Base-by-base conservation (phyloP, 2,797 vertebrate species). In the Pteropus rufus region DNA sequence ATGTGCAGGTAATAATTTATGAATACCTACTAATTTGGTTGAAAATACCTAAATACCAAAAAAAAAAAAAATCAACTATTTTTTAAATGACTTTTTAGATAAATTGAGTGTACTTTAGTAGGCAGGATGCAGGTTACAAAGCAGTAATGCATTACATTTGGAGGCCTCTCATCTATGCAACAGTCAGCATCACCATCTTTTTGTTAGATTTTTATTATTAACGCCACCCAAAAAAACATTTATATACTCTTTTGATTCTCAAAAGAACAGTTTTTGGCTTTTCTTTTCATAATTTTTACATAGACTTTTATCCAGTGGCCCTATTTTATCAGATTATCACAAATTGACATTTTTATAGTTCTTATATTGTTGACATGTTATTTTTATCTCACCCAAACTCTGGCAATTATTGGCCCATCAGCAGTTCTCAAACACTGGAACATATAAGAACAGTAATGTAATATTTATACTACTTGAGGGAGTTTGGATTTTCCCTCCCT, bases 401-500 rank as follows among this genome's bases (percentile, higher is more conserved):
- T 95, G 93, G 31, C 69, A 72, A 93, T 82, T 77, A 79, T 39
- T 72, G 84, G 72, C 86, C 70, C 72, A 83, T 82, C 65, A 79
- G 73, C 76, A 81, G 62, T 84, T 94, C 80, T 91, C 77, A 94
- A 69, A 94, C 76, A 94, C 80, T 79, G 83, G 44, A 75, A 94
- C 80, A 93, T 46, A 75, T 58, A 92, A 75, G 29, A 81, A 82
- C 39, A 89, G 75, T 73, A 95, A 91, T 39, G 46, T 29, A 72
- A 69, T 80, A 91, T 62, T 93, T 92, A 36, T 81, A 96, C 64
- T 46, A 89, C 79, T 86, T 64, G 92, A 96, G 94, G 97, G 97
- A 96, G 73, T 93, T 77, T 75, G 94, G 75, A 10, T 39, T 91
- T 80, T 91, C 96, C 97, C 96, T 97, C 97, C 97, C 95, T 94